Evolutionary conservation across 2,797 vertebrate species (phyloP).

Genomic region (Anas flavirostris): DNA sequence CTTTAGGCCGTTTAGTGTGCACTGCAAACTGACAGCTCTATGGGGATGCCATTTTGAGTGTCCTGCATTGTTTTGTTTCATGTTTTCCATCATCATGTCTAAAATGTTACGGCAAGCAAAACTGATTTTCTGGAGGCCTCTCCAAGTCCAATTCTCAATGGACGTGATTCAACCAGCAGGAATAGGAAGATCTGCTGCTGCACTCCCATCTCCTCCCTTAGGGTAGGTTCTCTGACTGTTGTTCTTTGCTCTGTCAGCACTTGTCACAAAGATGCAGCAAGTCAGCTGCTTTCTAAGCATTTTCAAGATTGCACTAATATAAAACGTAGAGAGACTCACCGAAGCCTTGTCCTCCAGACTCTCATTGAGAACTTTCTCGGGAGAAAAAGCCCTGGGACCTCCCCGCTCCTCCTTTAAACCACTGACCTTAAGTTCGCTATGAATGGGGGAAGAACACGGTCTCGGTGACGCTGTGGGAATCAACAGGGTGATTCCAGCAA

Average conservation of each 20-base stretch:
- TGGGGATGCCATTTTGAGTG: background rate
- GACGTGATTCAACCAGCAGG: background rate
- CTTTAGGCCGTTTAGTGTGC: background rate
- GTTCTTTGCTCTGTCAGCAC: background rate
- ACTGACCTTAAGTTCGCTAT: background rate
- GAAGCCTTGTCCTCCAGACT: background rate
- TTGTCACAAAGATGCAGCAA: background rate
- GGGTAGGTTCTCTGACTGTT: background rate
- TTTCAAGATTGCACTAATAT: background rate
- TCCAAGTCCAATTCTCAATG: background rate
- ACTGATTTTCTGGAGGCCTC: background rate
- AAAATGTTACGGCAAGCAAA: background rate
- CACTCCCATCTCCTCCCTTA: background rate
- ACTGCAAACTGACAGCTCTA: background rate
- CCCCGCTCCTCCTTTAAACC: background rate
- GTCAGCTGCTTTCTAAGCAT: background rate
- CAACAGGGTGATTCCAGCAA: background rate
- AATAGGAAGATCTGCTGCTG: background rate
- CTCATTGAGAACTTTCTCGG: background rate
- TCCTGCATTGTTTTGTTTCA: background rate
- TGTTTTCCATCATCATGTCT: background rate
- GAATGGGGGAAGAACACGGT: fast-evolving
- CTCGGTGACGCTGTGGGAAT: background rate
- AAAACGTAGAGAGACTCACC: background rate
- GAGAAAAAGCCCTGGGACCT: background rate